Percentiles rank a stretch among this genome's conserved stretches.
Evolutionary conservation across 2,888 invertebrate species (phyloP).

Genomic region (Limnephilus lunatus): DNA sequence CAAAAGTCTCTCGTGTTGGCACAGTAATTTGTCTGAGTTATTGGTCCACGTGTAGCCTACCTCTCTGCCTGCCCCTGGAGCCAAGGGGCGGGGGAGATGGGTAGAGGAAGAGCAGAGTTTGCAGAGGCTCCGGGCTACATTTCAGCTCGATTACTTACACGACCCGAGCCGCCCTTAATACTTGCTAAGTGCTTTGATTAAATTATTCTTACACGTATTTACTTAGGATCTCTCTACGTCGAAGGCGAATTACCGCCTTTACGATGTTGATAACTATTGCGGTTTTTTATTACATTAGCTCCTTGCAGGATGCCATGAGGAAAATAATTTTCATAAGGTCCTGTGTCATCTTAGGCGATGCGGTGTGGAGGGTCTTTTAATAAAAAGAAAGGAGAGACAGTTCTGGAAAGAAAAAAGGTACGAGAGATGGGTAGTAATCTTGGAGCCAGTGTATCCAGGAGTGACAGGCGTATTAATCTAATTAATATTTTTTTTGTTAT

Average conservation of each 20-base stretch:
- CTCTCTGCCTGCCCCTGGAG: background rate
- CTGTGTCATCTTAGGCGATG: too few relatives aligned
- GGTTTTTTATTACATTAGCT: background rate
- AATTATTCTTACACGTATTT: slow-evolving; percentile 1
- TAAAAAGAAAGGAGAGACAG: too few relatives aligned
- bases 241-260: background rate
- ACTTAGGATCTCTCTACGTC: slow-evolving; percentile 7
- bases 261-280: background rate
- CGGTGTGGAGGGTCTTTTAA: too few relatives aligned
- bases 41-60: background rate
- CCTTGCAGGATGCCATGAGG: too few relatives aligned
- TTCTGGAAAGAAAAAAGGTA: too few relatives aligned
- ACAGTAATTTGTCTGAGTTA: background rate
- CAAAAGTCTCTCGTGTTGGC: background rate
- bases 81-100: background rate
- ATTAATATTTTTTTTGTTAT: too few relatives aligned
- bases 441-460: too few relatives aligned
- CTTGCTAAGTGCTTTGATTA: background rate
- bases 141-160: background rate
- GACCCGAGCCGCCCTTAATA: background rate
- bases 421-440: too few relatives aligned
- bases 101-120: background rate
- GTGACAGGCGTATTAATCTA: too few relatives aligned
- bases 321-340: too few relatives aligned
- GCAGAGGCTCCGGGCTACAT: slow-evolving; percentile 2